phyloP scores from a whole-genome alignment of 2,113 vertebrate species.

The Lethenteron camtschaticum region DNA sequence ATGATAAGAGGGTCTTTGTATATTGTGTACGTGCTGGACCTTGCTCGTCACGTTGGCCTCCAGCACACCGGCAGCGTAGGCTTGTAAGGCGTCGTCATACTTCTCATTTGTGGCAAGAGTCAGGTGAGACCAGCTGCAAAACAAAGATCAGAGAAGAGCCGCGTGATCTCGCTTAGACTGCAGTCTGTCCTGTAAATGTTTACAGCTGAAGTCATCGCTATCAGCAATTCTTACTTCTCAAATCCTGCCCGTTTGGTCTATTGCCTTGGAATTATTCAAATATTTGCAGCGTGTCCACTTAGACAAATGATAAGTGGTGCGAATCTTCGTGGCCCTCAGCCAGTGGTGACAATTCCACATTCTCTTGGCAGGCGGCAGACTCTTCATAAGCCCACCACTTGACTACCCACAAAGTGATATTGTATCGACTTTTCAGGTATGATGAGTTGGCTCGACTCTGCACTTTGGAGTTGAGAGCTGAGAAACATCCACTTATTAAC shows the following conservation, averaged over 20 bases:
- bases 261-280: background rate
- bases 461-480: no score
- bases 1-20: background rate
- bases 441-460: no score
- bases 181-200: background rate
- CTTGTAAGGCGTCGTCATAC: constrained; percentile 62
- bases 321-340: no score
- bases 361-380: no score
- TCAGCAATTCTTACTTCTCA: background rate
- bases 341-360: no score
- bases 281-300: background rate
- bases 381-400: no score
- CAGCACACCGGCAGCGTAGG: constrained; percentile 56
- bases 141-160: background rate
- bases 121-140: constrained; percentile 52
- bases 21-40: constrained; percentile 20
- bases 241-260: background rate
- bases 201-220: background rate
- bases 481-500: no score
- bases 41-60: constrained; percentile 47
- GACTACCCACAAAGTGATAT: no score
- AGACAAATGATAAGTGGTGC: background rate
- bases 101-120: constrained; percentile 35
- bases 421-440: no score
- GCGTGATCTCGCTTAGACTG: background rate